Evolutionary conservation across 2,888 invertebrate species (phyloP).

Genomic region (Lamellibrachia columna): DNA sequence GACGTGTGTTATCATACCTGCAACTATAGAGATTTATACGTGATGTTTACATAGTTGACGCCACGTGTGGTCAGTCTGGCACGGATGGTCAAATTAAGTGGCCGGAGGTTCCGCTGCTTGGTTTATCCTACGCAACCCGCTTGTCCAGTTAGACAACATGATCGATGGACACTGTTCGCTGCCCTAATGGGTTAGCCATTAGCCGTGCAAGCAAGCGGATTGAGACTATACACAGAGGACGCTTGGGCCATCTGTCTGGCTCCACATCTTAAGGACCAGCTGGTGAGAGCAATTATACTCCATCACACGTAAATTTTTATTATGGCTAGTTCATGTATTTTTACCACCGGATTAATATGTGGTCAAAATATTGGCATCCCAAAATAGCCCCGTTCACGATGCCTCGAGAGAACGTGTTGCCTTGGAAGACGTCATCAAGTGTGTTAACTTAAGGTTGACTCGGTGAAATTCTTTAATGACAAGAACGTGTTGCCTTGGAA

Average conservation of each 20-base stretch:
- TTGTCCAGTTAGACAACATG: neutral
- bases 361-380: neutral
- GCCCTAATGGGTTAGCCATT: neutral
- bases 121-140: neutral
- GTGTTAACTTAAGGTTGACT: neutral
- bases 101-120: neutral
- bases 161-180: neutral
- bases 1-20: too few relatives aligned
- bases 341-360: neutral
- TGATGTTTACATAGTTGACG: neutral
- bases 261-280: neutral
- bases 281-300: neutral
- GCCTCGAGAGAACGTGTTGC: neutral
- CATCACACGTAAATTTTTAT: neutral
- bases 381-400: neutral
- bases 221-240: neutral
- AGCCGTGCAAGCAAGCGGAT: neutral
- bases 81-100: neutral
- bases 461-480: neutral
- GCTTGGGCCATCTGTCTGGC: neutral
- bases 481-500: neutral
- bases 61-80: neutral
- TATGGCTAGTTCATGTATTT: neutral
- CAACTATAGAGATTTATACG: too few relatives aligned
- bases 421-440: neutral